Percentiles rank a stretch among this genome's conserved stretches.
phyloP scores from a whole-genome alignment of 2,113 vertebrate genomes.

The Ceratotherium simum region DNA sequence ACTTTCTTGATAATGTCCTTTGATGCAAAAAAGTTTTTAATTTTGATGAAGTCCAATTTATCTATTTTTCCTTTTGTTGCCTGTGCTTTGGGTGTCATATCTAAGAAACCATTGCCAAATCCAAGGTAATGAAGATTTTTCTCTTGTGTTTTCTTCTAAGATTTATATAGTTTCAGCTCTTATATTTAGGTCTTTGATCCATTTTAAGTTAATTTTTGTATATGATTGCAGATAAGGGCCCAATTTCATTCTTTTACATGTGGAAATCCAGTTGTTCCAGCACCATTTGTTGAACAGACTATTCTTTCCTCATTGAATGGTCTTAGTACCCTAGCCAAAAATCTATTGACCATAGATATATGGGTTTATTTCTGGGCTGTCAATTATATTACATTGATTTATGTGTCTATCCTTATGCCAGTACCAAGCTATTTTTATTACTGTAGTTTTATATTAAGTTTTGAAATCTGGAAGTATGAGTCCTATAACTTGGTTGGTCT shows the following conservation, averaged over 20 bases:
- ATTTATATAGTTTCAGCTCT: background rate
- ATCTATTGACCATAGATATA: background rate
- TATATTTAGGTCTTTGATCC: background rate
- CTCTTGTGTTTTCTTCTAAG: background rate
- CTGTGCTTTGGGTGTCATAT: background rate
- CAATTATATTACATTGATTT: background rate
- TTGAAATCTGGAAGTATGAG: background rate
- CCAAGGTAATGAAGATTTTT: background rate
- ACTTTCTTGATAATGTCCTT: background rate
- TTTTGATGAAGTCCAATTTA: background rate
- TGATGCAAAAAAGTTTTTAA: background rate
- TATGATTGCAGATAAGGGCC: background rate
- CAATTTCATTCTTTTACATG: background rate
- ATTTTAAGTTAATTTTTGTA: background rate
- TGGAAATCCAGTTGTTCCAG: background rate
- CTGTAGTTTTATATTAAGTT: background rate
- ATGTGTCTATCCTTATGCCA: background rate
- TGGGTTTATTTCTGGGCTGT: background rate
- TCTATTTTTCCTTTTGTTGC: background rate
- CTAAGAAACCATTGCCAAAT: background rate
- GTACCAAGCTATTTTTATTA: background rate
- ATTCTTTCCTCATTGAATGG: background rate
- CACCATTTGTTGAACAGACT: background rate
- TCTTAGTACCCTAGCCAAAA: background rate
- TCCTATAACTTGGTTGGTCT: background rate